These are phyloP conservation scores for Medauroidea extradentata DNA, from an alignment of 1,140 invertebrate genomes.

Conservation along the genomic window DNA sequence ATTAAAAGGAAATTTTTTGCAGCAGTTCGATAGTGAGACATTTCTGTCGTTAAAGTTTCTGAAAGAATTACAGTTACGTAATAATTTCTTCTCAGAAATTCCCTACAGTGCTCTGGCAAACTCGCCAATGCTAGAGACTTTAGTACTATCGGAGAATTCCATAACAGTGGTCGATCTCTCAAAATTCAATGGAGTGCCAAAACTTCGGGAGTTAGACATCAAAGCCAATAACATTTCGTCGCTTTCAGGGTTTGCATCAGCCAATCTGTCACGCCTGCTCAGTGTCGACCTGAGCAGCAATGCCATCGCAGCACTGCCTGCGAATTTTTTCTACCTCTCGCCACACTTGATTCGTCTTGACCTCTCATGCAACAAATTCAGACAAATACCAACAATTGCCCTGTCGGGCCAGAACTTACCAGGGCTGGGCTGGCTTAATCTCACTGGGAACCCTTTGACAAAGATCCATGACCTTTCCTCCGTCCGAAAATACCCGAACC, in stretches of 20 bases:
- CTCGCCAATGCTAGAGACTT: constrained; percentile 53
- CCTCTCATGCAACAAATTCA: constrained; percentile 74
- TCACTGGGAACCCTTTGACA: constrained; percentile 75
- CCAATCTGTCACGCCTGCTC: constrained; percentile 65
- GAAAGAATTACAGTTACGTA: constrained; percentile 66
- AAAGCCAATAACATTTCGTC: constrained; percentile 69
- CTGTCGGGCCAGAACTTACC: constrained; percentile 70
- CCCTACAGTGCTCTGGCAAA: constrained; percentile 72
- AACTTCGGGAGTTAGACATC: constrained; percentile 68
- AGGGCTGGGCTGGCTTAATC: constrained; percentile 66
- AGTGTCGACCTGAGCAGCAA: constrained; percentile 73
- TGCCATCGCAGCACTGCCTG: constrained; percentile 66
- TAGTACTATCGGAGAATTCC: constrained; percentile 39
- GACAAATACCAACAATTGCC: constrained; percentile 73
- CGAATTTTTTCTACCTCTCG: constrained; percentile 74
- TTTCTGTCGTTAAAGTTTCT: constrained; percentile 66
- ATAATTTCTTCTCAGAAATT: constrained; percentile 67
- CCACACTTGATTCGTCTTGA: constrained; percentile 67
- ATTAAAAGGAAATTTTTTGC: constrained; percentile 62
- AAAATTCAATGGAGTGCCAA: constrained; percentile 65
- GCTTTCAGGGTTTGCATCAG: constrained; percentile 68
- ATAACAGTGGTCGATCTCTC: constrained; percentile 53
- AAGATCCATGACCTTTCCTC: constrained; percentile 61
- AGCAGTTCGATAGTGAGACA: constrained; percentile 58
- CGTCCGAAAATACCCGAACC: constrained; percentile 46